phyloP scores from a whole-genome alignment of 2,888 invertebrate species.

The Ceraclea dissimilis region DNA sequence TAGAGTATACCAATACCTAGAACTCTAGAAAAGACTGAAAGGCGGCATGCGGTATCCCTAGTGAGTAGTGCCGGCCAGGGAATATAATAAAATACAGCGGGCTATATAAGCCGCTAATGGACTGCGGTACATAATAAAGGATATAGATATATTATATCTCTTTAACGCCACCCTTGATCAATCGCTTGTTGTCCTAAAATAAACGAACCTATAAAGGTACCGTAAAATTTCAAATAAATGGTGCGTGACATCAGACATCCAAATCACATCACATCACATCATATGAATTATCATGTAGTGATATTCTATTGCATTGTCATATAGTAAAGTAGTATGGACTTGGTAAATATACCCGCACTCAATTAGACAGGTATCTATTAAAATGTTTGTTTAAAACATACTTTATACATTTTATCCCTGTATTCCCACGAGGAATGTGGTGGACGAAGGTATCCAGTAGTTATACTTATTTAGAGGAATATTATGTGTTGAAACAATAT shows the following conservation, averaged over 20 bases:
- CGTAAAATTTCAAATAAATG: not conserved
- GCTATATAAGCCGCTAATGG: not conserved
- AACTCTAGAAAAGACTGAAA: not conserved
- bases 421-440: too few relatives aligned
- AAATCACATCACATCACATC: too few relatives aligned
- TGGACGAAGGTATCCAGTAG: too few relatives aligned
- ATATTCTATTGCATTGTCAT: too few relatives aligned
- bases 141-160: not conserved
- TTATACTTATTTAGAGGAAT: too few relatives aligned
- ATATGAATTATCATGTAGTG: too few relatives aligned
- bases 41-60: constrained; percentile 2
- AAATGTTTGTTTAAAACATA: too few relatives aligned
- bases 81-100: not conserved
- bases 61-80: constrained; percentile 3
- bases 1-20: not conserved
- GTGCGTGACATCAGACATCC: not conserved
- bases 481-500: too few relatives aligned
- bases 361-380: too few relatives aligned
- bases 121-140: not conserved
- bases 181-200: constrained; percentile 1
- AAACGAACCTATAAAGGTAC: not conserved
- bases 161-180: not conserved
- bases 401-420: too few relatives aligned
- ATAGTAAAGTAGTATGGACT: too few relatives aligned
- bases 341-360: too few relatives aligned